Evolutionary conservation across 2,888 invertebrate genomes (phyloP), one percentile per base, ranked within the genome.

Genomic region (Hirtodrosophila histrioides): DNA sequence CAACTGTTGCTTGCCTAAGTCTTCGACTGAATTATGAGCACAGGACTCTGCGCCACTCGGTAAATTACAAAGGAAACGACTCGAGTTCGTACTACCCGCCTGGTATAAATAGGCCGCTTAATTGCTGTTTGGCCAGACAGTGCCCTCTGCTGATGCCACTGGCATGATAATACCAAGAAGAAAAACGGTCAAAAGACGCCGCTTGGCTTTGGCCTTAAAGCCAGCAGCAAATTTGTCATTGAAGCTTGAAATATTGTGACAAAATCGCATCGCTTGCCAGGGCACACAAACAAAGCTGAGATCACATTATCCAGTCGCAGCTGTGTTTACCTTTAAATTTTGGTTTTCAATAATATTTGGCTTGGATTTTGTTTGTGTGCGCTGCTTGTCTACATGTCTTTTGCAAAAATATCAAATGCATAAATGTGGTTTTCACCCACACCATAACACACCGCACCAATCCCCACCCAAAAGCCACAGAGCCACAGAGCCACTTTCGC

Each of bases 311-410:
- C 54, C 57, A 68, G 40, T 48, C 48, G 79, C 86, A 80, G 79
- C 80, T 82, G 85, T 82, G 87, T 86, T 86, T 86, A 86, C 87
- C 75, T 80, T 64, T 56, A 61, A 84, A 69, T 86, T 80, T 80
- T 53, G 75, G 49, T 86, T 80, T 82, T 77, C 81, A 86, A 82
- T 82, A 86, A 86, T 86, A 86, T 82, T 86, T 86, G 73, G 71
- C 61, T 86, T 56, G 43, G 62, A 49, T 66, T 62, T 71, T 56
- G 66, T 48, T 58, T 58, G 66, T 65, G 45, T 72, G 66, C 58
- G 50, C 40, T 63, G 54, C 66, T 63, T 67, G 85, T 76, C 84
- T 70, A 45, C 74, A 73, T 86, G 81, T 81, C 86, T 63, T 74
- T 74, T 71, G 73, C 71, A 84, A 82, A 84, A 86, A 82, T 77